phyloP scores from a whole-genome alignment of 2,113 vertebrate genomes.

The Passer domesticus region DNA sequence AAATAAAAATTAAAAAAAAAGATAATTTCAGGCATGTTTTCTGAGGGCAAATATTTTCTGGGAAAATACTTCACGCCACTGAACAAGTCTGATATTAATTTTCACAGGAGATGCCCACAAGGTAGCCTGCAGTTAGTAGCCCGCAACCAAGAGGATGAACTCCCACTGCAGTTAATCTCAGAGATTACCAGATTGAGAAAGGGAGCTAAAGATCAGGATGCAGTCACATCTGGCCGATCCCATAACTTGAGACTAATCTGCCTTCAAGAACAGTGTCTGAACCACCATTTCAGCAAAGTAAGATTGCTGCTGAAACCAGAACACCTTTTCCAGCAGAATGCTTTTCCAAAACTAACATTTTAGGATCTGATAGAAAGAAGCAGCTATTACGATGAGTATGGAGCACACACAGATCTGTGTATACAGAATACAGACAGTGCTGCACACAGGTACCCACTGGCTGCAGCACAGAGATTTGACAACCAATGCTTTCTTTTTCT shows the following conservation, averaged over 20 bases:
- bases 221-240: not conserved
- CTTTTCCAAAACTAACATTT: not conserved
- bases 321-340: not conserved
- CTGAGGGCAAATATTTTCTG: not conserved
- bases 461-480: not conserved
- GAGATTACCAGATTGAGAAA: not conserved
- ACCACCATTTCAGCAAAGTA: not conserved
- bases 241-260: not conserved
- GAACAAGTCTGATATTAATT: not conserved
- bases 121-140: not conserved
- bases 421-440: too few species aligned
- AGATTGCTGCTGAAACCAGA: not conserved
- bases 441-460: not conserved
- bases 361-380: not conserved
- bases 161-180: not conserved
- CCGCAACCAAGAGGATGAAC: not conserved
- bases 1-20: not conserved
- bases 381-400: fast-evolving
- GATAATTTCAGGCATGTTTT: not conserved
- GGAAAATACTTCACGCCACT: not conserved
- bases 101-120: not conserved
- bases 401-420: not conserved
- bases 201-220: not conserved
- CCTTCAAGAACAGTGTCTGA: not conserved
- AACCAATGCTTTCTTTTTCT: not conserved